Evolutionary conservation across 1,140 invertebrate genomes (phyloP).

Genomic region (Diabrotica undecimpunctata): DNA sequence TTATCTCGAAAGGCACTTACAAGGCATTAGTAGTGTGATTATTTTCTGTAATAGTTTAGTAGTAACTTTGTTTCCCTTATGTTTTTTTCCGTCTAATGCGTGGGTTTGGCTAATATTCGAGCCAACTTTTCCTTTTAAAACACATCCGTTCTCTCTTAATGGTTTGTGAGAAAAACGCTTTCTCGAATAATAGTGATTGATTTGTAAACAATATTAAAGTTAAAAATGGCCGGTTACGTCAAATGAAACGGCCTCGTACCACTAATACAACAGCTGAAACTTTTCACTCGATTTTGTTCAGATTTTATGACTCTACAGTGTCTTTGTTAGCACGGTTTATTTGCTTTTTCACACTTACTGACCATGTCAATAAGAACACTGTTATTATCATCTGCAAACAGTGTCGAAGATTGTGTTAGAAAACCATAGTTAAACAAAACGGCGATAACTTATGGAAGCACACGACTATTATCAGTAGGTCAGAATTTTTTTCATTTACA

Average conservation of each 20-base stretch:
- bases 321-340: neutral
- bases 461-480: no score
- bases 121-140: no score
- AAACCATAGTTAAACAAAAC: no score
- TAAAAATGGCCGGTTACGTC: neutral
- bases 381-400: neutral
- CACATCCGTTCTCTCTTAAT: no score
- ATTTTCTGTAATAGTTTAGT: no score
- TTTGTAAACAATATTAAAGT: neutral
- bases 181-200: neutral
- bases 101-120: no score
- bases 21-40: no score
- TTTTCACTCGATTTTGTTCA: neutral
- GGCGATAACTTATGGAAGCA: no score
- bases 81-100: no score
- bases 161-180: neutral
- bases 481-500: no score
- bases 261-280: neutral
- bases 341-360: constrained; percentile 2
- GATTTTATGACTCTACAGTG: neutral
- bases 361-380: neutral
- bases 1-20: no score
- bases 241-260: neutral
- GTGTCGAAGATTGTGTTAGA: neutral
- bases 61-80: no score